Base-by-base conservation (phyloP, 2,888 invertebrate genomes). In the Pristionchus maxplancki region DNA sequence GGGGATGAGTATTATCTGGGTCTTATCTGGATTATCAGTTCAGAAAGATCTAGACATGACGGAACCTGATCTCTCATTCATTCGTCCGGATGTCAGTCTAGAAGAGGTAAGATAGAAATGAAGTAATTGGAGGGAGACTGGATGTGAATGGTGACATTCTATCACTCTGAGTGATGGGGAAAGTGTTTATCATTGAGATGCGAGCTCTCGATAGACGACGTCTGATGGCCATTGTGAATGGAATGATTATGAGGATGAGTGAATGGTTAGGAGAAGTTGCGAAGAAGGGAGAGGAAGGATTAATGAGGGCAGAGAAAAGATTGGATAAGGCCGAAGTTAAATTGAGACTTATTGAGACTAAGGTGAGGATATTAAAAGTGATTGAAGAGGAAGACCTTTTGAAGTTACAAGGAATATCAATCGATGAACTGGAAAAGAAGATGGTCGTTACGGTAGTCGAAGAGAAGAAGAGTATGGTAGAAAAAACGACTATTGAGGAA, bases 141-240 rank as follows among this genome's bases (percentile, higher is more conserved):
- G 62, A 84, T 64, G 82, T n/a, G 50, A 48, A 24, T 31, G 17
- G 11, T 6, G 24, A 58, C 6, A n/a, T n/a, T n/a, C n/a, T n/a
- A n/a, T n/a, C n/a, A n/a, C n/a, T n/a, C n/a, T n/a, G n/a, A n/a
- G 53, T 24, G 53, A 53, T 53, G 81, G 44, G 24, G 44, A 44
- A 44, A 48, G 31, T 15, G 1, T 44, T 11, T 4, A 15, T 50
- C n/a, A 28, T 83, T 84, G 37, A 91, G 90, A 89, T 91, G 37
- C 71, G 89, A 34, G 88, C 91, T 6, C 50, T 91, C 4, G 90
- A 91, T 78, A 88, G 90, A 17, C 89, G 91, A n/a, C 89, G 89
- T 40, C 71, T 91, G 28, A 90, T 90, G 2, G 91, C 90, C 9
- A 89, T 91, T 37, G 88, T 91, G 88, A 92, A 92, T 85, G 91